These are phyloP conservation scores for Pogonomyrmex californicus DNA, from an alignment of 1,140 invertebrate genomes.

Conservation along the genomic window DNA sequence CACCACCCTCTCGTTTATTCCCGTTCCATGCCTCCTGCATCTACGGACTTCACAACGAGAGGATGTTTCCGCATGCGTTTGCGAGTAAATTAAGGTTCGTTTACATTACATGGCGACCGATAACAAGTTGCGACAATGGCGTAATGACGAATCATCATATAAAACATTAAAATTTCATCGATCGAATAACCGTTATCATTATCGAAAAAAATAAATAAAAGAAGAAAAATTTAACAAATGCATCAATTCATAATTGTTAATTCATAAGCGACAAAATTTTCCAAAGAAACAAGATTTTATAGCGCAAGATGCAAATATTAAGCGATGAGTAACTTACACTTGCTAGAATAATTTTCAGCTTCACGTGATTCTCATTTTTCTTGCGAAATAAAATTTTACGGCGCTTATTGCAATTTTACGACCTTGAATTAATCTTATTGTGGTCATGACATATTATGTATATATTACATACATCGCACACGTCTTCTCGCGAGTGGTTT, in stretches of 20 bases:
- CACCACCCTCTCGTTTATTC: conserved; percentile 41
- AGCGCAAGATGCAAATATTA: background rate
- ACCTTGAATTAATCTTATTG: conserved; percentile 8
- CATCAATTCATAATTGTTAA: background rate
- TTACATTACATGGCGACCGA: conserved; percentile 8
- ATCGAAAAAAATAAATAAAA: background rate
- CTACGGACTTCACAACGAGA: conserved; percentile 41
- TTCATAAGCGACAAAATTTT: background rate
- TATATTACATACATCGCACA: background rate
- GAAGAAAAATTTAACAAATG: too few relatives aligned
- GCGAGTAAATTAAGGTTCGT: conserved; percentile 48
- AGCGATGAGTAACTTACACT: background rate
- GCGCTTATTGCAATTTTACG: background rate
- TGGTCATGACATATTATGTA: background rate
- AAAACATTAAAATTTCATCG: background rate
- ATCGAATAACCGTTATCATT: background rate
- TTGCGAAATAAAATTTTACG: background rate
- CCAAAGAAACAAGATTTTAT: background rate
- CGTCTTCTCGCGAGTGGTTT: background rate
- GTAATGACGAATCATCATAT: background rate
- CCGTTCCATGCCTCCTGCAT: background rate
- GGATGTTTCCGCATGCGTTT: conserved; percentile 52
- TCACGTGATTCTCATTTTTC: background rate
- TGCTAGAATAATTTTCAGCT: background rate
- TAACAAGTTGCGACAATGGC: background rate